Evolutionary conservation across 2,113 vertebrate species (phyloP).

Genomic region (Ammospiza nelsoni): DNA sequence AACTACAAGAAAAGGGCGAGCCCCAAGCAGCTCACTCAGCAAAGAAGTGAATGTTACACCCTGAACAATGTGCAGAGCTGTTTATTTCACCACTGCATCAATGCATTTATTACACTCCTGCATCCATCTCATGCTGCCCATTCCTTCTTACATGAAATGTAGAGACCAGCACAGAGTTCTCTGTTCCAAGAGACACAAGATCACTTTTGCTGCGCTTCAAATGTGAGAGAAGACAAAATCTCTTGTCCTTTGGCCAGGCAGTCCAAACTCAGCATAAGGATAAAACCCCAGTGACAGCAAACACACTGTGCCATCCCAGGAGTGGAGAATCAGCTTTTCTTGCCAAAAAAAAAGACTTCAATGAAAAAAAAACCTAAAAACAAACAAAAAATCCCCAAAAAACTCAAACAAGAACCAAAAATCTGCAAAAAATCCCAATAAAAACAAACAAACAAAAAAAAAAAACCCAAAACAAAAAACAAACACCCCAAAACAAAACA

Average conservation of each 20-base stretch:
- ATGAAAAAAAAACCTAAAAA: not conserved
- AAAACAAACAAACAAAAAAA: not conserved
- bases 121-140: not conserved
- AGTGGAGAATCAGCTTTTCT: not conserved
- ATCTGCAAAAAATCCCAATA: not conserved
- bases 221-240: not conserved
- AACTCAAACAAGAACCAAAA: not conserved
- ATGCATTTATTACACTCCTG: not conserved
- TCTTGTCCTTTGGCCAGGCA: not conserved
- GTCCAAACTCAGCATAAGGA: accelerated
- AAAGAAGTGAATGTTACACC: not conserved
- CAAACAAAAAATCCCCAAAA: not conserved
- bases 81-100: not conserved
- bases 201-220: not conserved
- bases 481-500: not conserved
- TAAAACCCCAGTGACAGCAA: not conserved
- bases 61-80: not conserved
- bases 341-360: not conserved
- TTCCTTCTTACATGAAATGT: not conserved
- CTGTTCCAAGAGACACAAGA: not conserved
- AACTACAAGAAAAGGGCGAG: not conserved
- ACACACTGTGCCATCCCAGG: accelerated
- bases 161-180: not conserved
- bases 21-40: not conserved
- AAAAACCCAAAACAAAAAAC: too few species aligned